These are phyloP conservation scores for Gobionotothen gibberifrons DNA, from an alignment of 2,797 vertebrate species.

Conservation along the genomic window DNA sequence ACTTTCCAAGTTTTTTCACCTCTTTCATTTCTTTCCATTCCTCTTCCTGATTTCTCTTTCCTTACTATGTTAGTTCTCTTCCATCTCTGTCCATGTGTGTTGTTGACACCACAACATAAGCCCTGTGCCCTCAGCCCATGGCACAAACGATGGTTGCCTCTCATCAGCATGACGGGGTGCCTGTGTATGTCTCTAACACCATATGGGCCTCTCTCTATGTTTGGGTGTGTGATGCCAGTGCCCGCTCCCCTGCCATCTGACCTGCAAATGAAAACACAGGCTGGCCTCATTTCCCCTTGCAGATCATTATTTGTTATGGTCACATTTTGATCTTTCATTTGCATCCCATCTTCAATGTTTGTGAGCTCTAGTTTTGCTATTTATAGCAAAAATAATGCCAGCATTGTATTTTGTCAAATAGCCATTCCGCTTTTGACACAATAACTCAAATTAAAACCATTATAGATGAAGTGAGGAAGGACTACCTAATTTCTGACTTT, in stretches of 20 bases:
- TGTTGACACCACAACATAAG: slow-evolving; percentile 31
- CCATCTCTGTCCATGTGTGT: slow-evolving; percentile 30
- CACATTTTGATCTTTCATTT: background rate
- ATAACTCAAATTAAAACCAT: slow-evolving; percentile 26
- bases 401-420: slow-evolving; percentile 3
- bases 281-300: slow-evolving; percentile 32
- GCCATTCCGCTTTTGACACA: background rate
- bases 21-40: background rate
- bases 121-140: slow-evolving; percentile 43
- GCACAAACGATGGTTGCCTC: slow-evolving; percentile 41
- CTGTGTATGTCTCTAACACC: slow-evolving; percentile 66
- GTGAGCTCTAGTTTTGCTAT: background rate
- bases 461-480: slow-evolving; percentile 24
- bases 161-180: slow-evolving; percentile 43
- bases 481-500: background rate
- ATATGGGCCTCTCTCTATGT: slow-evolving; percentile 76
- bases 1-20: background rate
- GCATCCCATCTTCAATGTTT: background rate
- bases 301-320: background rate
- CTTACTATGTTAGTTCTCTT: background rate
- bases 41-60: background rate
- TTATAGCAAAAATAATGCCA: background rate
- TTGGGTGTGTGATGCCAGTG: slow-evolving; percentile 50
- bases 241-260: slow-evolving; percentile 54
- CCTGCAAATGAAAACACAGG: slow-evolving; percentile 60